These are phyloP conservation scores for Himalopsyche anomala DNA, from an alignment of 2,888 invertebrate genomes.

Conservation along the genomic window DNA sequence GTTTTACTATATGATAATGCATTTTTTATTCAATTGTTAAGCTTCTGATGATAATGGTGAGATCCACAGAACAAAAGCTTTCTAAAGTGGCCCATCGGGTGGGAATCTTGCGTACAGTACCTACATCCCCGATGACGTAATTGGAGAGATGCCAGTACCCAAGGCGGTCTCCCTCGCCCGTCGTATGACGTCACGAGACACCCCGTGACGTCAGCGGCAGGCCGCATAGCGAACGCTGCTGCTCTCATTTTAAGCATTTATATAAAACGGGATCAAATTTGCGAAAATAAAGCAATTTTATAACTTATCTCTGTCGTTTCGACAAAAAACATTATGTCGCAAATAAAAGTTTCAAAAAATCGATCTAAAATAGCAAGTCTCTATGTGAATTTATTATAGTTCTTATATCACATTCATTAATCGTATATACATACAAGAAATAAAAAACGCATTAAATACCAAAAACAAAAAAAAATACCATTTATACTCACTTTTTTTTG, in stretches of 20 bases:
- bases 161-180: slow-evolving; percentile 48
- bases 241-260: slow-evolving; percentile 59
- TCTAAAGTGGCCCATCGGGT: slow-evolving; percentile 41
- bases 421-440: no score
- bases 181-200: slow-evolving; percentile 62
- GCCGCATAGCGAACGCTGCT: slow-evolving; percentile 55
- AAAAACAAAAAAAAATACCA: no score
- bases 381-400: no score
- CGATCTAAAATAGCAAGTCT: no score
- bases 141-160: slow-evolving; percentile 47
- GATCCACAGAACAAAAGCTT: slow-evolving; percentile 20
- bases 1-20: neutral
- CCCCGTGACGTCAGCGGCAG: slow-evolving; percentile 61
- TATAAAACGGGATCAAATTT: slow-evolving; percentile 47
- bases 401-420: no score
- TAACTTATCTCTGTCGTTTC: neutral
- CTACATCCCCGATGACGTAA: slow-evolving; percentile 49
- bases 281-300: neutral
- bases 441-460: no score
- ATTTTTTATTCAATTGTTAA: neutral
- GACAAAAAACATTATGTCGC: no score
- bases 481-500: no score
- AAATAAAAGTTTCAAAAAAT: no score
- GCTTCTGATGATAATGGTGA: neutral
- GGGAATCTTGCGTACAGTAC: slow-evolving; percentile 38